phyloP scores from a whole-genome alignment of 1,140 invertebrate species.

The Coenobita brevimanus region DNA sequence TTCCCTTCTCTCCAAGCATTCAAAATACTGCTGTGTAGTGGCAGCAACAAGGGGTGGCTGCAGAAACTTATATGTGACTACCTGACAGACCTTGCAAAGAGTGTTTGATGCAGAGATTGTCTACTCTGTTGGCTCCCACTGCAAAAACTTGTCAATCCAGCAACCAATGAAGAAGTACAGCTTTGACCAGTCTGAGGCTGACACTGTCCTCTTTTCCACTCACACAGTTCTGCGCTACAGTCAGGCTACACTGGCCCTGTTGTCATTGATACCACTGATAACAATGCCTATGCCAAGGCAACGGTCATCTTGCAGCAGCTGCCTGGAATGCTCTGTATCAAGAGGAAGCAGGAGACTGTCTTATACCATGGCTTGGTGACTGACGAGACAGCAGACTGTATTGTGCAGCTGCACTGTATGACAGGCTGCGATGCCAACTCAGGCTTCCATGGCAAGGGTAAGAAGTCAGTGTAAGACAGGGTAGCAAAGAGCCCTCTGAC shows the following conservation, averaged over 20 bases:
- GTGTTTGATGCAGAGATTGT: not conserved
- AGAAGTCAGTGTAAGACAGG: not conserved
- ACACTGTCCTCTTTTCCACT: not conserved
- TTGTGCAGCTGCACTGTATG: slow-evolving; percentile 8
- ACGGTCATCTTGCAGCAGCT: not conserved
- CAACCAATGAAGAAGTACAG: not conserved
- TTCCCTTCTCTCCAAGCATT: not conserved
- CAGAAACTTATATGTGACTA: too few species aligned
- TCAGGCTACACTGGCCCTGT: too few species aligned
- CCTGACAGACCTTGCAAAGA: not conserved
- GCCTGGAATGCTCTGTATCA: not conserved
- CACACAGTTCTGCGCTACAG: not conserved
- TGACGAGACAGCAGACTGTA: not conserved
- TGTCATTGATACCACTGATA: slow-evolving; percentile 1
- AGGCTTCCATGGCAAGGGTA: slow-evolving; percentile 1
- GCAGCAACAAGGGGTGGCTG: not conserved
- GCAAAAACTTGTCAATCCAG: slow-evolving; percentile 1
- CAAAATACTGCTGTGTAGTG: not conserved
- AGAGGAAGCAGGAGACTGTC: not conserved
- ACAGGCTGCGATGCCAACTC: slow-evolving; percentile 3
- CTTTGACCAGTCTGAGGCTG: too few species aligned
- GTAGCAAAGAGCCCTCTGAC: not conserved
- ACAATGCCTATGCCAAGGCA: not conserved
- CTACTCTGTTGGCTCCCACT: not conserved
- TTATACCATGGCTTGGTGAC: not conserved